Percentiles rank a stretch among this genome's conserved stretches.
Evolutionary conservation across 1,140 invertebrate genomes (phyloP).

Genomic region (Drosophila lacertosa): DNA sequence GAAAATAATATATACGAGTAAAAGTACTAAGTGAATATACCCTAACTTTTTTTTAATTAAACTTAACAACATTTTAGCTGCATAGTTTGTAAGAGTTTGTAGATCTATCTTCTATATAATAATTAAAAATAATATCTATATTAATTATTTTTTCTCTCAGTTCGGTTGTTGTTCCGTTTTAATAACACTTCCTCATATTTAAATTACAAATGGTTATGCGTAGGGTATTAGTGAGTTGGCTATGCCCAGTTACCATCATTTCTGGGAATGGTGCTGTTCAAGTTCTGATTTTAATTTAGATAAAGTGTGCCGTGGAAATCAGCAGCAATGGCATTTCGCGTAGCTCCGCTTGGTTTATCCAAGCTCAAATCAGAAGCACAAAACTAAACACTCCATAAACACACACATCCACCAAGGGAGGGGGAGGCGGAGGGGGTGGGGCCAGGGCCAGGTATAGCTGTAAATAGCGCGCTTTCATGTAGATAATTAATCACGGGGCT

Average conservation of each 20-base stretch:
- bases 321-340: conserved; percentile 49
- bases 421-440: background rate
- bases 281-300: conserved; percentile 81
- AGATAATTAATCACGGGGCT: conserved; percentile 78
- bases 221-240: conserved; percentile 12
- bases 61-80: no score
- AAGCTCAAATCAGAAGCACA: conserved; percentile 58
- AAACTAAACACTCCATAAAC: conserved; percentile 80
- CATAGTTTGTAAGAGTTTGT: no score
- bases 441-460: conserved; percentile 57
- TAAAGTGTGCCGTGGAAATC: conserved; percentile 78
- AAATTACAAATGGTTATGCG: no score
- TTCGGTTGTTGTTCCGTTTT: no score
- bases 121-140: no score
- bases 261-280: conserved; percentile 13
- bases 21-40: no score
- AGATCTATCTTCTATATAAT: no score
- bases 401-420: conserved; percentile 2
- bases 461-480: conserved; percentile 81
- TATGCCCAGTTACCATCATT: background rate
- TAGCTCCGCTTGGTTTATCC: conserved; percentile 66
- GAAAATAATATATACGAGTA: no score
- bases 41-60: no score
- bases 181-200: no score
- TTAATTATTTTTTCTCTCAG: no score